Evolutionary conservation across 2,113 vertebrate species (phyloP).

Genomic region (Gavialis gangeticus): DNA sequence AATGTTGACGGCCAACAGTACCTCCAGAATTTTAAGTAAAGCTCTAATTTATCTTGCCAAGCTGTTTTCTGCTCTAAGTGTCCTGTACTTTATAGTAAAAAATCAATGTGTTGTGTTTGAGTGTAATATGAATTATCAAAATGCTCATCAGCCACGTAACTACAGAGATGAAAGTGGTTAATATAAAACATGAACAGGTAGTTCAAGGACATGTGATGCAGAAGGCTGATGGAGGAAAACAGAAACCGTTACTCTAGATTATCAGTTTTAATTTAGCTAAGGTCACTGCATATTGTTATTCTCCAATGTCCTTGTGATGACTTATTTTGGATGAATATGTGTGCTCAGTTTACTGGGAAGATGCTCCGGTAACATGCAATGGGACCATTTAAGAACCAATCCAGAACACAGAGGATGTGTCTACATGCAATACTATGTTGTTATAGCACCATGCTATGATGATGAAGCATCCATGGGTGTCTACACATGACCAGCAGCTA

Average conservation of each 20-base stretch:
- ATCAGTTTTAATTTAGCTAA: no score
- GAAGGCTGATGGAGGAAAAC: neutral
- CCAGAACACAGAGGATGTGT: neutral
- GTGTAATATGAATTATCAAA: conserved; percentile 18
- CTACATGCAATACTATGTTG: no score
- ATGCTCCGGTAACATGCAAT: no score
- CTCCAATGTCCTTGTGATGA: neutral
- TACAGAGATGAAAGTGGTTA: neutral
- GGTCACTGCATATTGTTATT: neutral
- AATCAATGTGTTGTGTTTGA: neutral
- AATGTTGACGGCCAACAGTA: neutral
- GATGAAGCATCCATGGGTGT: no score
- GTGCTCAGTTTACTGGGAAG: neutral
- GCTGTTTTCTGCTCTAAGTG: neutral
- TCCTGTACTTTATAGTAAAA: neutral
- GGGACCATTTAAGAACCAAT: neutral
- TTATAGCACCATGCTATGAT: no score
- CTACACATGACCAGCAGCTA: no score
- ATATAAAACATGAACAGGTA: neutral
- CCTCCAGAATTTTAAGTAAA: neutral
- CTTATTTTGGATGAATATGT: neutral
- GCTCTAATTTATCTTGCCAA: neutral
- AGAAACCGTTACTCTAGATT: neutral
- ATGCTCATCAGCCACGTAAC: neutral
- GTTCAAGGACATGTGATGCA: neutral